These are phyloP conservation scores for Heliconius hermathena DNA, from an alignment of 1,140 invertebrate species.

Conservation along the genomic window DNA sequence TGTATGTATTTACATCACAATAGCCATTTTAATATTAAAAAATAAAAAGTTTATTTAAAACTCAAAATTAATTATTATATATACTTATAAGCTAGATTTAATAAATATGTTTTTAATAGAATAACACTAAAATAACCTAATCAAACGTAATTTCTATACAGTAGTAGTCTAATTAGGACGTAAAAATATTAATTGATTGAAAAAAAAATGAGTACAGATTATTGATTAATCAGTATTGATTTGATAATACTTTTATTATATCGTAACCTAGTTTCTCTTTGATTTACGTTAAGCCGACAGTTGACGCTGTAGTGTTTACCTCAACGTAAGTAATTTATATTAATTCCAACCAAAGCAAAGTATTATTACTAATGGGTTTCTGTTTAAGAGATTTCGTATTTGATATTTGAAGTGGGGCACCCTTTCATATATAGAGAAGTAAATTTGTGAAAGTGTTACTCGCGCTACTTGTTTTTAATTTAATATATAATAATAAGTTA, in stretches of 20 bases:
- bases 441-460: neutral
- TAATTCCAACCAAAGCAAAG: neutral
- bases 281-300: neutral
- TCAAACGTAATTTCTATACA: neutral
- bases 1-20: too few species aligned
- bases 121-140: neutral
- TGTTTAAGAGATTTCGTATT: neutral
- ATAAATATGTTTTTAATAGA: too few species aligned
- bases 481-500: neutral
- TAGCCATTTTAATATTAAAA: too few species aligned
- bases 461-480: neutral
- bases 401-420: neutral
- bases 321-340: neutral
- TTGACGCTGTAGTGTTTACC: neutral
- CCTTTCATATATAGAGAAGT: neutral
- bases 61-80: too few species aligned
- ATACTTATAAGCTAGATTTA: too few species aligned
- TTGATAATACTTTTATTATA: neutral
- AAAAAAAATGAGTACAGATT: neutral
- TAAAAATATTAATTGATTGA: neutral
- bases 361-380: neutral
- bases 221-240: neutral
- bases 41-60: neutral
- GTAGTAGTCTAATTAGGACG: conserved; percentile 2
- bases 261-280: conserved; percentile 10